Percentiles rank a stretch among this genome's conserved stretches.
phyloP scores from a whole-genome alignment of 2,113 vertebrate genomes.

The Clarias macrocephalus region DNA sequence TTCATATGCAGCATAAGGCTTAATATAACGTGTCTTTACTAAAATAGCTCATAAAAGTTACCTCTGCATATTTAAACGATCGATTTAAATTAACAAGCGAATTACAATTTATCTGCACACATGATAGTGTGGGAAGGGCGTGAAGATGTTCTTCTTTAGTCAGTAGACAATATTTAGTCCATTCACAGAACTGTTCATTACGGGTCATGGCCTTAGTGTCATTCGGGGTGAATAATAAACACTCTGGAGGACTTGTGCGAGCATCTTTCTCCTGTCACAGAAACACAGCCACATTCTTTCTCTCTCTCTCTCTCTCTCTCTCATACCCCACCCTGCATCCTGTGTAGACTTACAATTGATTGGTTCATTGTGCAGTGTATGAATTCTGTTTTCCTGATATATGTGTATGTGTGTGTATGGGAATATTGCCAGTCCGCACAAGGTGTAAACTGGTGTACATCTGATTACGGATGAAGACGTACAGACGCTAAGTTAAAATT shows the following conservation, averaged over 20 bases:
- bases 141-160: background rate
- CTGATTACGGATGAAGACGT: background rate
- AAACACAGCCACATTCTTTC: conserved; percentile 25
- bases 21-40: background rate
- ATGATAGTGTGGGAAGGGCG: background rate
- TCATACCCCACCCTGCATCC: conserved; percentile 24
- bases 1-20: background rate
- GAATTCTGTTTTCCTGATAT: conserved; percentile 73
- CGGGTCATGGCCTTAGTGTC: background rate
- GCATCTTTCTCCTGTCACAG: conserved; percentile 20
- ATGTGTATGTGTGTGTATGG: background rate
- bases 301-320: background rate
- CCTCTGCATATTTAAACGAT: background rate
- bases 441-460: background rate
- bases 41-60: background rate
- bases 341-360: conserved; percentile 78
- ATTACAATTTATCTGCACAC: background rate
- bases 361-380: conserved; percentile 76
- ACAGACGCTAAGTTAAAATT: background rate
- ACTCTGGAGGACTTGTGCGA: conserved; percentile 17
- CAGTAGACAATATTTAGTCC: conserved; percentile 18
- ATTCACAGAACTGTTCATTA: background rate
- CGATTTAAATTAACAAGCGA: background rate
- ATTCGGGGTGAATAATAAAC: conserved; percentile 24
- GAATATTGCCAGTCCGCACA: background rate